Conservation (phyloP, 2,888 invertebrate genomes). For the Steinernema carpocapsae region DNA sequence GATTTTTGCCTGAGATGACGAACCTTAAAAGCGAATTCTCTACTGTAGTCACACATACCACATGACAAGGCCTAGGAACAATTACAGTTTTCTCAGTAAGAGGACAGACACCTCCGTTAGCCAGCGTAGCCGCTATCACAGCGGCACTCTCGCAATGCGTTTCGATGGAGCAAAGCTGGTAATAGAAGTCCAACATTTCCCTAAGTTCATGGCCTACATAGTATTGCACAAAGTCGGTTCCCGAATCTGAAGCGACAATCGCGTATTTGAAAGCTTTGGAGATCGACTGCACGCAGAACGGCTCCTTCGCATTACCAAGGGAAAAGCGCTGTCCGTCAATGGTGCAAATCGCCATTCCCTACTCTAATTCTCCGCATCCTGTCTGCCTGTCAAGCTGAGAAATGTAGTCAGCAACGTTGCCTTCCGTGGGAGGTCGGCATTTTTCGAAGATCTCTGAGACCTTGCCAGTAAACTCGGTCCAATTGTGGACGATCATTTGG, state of each 20-base stretch:
- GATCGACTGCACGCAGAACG: conserved; percentile 88
- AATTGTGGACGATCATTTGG: conserved; percentile 93
- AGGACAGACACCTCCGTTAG: conserved; percentile 93
- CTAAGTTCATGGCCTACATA: conserved; percentile 93
- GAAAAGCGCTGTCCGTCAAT: conserved; percentile 83
- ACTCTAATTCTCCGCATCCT: conserved; percentile 77
- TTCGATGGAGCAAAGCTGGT: conserved; percentile 97
- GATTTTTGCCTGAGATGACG: too few relatives aligned
- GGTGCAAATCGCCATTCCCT: conserved; percentile 94
- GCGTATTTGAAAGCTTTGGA: conserved; percentile 90
- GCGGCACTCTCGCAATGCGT: conserved; percentile 89
- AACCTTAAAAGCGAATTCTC: conserved; percentile 71
- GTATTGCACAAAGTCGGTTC: conserved; percentile 75
- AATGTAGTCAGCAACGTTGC: conserved; percentile 76
- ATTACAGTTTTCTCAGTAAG: conserved; percentile 91
- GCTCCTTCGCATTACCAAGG: conserved; percentile 83
- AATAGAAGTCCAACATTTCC: conserved; percentile 95
- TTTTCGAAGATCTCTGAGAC: conserved; percentile 80
- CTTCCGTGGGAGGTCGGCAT: conserved; percentile 44
- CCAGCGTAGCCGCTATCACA: conserved; percentile 91
- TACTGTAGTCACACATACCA: conserved; percentile 88
- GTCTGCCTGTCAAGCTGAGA: conserved; percentile 90
- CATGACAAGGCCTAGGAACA: conserved; percentile 81
- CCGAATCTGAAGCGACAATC: conserved; percentile 78
- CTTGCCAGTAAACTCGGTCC: conserved; percentile 84